Evolutionary conservation across 2,113 vertebrate genomes (phyloP).

Genomic region (Python bivittatus): DNA sequence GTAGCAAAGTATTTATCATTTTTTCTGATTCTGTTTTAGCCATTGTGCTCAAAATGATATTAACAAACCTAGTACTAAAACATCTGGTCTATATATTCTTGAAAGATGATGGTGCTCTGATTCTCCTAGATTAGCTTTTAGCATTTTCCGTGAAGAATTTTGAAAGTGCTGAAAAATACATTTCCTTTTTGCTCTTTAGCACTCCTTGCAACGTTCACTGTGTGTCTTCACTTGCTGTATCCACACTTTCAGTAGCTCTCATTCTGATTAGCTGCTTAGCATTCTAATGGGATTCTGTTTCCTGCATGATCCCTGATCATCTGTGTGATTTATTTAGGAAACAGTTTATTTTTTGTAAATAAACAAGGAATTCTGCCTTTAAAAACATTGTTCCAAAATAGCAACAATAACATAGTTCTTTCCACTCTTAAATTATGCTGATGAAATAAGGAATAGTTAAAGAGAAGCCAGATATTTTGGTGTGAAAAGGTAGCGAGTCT

Average conservation of each 20-base stretch:
- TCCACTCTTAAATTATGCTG: background rate
- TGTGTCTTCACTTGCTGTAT: background rate
- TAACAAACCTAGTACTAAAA: background rate
- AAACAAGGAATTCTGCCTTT: background rate
- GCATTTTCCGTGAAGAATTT: background rate
- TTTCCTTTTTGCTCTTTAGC: background rate
- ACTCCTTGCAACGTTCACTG: background rate
- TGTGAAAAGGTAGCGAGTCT: background rate
- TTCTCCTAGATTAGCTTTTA: background rate
- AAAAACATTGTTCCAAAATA: background rate
- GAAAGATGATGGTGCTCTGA: background rate
- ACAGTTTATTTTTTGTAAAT: background rate
- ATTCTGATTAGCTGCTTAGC: background rate
- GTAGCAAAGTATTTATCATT: background rate
- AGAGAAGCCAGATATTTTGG: background rate
- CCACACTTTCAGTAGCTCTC: background rate
- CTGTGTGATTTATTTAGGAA: background rate
- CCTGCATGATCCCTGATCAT: background rate
- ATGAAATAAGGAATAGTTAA: background rate
- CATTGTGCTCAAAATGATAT: background rate
- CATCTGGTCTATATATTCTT: background rate
- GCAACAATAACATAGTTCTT: background rate
- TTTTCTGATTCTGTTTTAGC: background rate
- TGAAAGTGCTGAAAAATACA: background rate
- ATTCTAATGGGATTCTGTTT: background rate